phyloP scores from a whole-genome alignment of 2,113 vertebrate species.

The Periophthalmodon schlosseri region DNA sequence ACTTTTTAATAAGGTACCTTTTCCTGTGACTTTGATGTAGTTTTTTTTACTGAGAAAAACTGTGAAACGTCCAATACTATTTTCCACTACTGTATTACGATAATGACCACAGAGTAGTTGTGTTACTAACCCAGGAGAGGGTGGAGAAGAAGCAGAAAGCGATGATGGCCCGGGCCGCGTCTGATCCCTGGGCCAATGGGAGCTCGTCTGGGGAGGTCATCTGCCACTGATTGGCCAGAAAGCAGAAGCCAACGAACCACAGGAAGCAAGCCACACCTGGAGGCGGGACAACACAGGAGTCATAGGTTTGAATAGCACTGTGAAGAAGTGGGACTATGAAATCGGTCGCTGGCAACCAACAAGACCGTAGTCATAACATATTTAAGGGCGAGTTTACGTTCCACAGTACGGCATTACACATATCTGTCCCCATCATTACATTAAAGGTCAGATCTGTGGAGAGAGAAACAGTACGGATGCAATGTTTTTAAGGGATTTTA shows the following conservation, averaged over 20 bases:
- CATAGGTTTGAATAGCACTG: no score
- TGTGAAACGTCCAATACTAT: not conserved
- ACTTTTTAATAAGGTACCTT: no score
- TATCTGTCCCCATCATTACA: no score
- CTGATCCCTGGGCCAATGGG: slow-evolving; percentile 81
- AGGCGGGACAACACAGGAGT: not conserved
- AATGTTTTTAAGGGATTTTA: no score
- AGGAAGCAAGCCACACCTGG: slow-evolving; percentile 72
- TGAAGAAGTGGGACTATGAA: not conserved
- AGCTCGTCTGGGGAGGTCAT: slow-evolving; percentile 71
- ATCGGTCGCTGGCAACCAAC: no score
- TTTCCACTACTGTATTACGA: not conserved
- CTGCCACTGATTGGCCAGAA: slow-evolving; percentile 81
- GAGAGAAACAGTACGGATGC: no score
- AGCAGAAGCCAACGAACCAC: slow-evolving; percentile 81
- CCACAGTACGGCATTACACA: no score
- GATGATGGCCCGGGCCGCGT: slow-evolving; percentile 86
- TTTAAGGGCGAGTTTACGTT: no score
- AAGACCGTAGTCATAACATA: no score
- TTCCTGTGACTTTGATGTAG: no score
- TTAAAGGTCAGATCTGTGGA: no score
- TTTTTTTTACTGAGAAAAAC: no score
- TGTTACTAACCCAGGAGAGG: slow-evolving; percentile 85
- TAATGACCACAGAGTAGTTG: not conserved
- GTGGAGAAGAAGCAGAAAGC: slow-evolving; percentile 90